Evolutionary conservation across 2,797 vertebrate genomes (phyloP), one percentile per base, ranked within the genome.

Genomic region (Paedocypris micromegethes): DNA sequence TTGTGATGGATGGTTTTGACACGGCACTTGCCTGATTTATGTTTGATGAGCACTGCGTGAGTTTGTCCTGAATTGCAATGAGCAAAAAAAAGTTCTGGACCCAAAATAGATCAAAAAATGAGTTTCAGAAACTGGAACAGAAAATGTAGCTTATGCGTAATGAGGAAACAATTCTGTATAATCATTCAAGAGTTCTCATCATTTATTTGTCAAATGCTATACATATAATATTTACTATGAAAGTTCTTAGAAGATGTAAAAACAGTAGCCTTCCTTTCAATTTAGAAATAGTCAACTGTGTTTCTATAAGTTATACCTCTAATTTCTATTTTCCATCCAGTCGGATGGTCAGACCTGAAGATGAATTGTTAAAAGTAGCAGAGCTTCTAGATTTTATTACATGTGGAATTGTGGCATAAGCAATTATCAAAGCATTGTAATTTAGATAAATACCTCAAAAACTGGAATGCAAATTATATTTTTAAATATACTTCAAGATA

Each of bases 391-490:
- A 61, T 66, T 70, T 70, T 39, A 57, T 66, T 64, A 60, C 58
- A 23, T 51, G 62, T 62, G 72, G 72, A 77, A 68, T 75, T 62
- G 47, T 74, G 66, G 68, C 78, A 66, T 77, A 80, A 81, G 70
- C 76, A 77, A 75, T 81, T 71, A 73, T 75, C 75, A 62, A 72
- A 77, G 77, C 78, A 78, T 80, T 71, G 64, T 81, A 75, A 84
- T 88, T 83, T 88, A 88, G 79, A 86, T 87, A 89, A 92, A 91
- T 90, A 92, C 89, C 90, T 93, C 92, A 91, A 84, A 85, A 85
- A 89, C 84, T 81, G 84, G 84, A 93, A 90, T 92, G 85, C 88
- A 91, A 89, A 92, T 87, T 83, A 81, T 90, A 79, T 90, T 88
- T 86, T 90, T 90, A 84, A 77, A 72, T 83, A 85, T 88, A 86